phyloP scores from a whole-genome alignment of 2,113 vertebrate species.

The Rhagologus leucostigma region DNA sequence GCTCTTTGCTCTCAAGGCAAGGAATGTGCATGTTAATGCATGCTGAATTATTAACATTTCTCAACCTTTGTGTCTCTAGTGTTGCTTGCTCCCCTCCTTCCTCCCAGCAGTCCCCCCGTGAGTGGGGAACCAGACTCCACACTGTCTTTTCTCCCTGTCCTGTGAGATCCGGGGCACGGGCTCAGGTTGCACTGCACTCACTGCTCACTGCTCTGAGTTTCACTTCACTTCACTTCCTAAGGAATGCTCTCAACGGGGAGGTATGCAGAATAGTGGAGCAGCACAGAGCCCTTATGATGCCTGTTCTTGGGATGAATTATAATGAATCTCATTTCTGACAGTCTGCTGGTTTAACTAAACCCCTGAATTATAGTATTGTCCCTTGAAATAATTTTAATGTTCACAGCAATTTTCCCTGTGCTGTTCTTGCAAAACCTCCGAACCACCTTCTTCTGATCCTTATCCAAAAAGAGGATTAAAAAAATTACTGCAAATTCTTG shows the following conservation, averaged over 20 bases:
- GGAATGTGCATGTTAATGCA: constrained; percentile 64
- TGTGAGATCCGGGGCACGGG: not conserved
- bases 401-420: constrained; percentile 14
- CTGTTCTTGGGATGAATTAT: constrained; percentile 12
- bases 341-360: constrained; percentile 56
- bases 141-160: not conserved
- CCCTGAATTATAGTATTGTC: constrained; percentile 37
- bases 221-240: constrained; percentile 4
- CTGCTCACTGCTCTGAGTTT: not conserved
- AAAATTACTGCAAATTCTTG: constrained; percentile 11
- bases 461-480: constrained; percentile 28
- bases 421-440: constrained; percentile 17
- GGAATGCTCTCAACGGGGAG: not conserved
- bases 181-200: not conserved
- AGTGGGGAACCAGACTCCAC: not conserved
- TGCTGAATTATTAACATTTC: constrained; percentile 70
- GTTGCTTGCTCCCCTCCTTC: not conserved
- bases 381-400: constrained; percentile 30
- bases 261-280: not conserved
- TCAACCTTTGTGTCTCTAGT: not conserved
- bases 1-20: constrained; percentile 53
- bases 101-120: not conserved
- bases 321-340: constrained; percentile 44
- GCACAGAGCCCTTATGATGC: not conserved
- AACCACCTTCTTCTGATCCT: constrained; percentile 25